Evolutionary conservation across 2,888 invertebrate genomes (phyloP).

Genomic region (Malthinus seriepunctatus): DNA sequence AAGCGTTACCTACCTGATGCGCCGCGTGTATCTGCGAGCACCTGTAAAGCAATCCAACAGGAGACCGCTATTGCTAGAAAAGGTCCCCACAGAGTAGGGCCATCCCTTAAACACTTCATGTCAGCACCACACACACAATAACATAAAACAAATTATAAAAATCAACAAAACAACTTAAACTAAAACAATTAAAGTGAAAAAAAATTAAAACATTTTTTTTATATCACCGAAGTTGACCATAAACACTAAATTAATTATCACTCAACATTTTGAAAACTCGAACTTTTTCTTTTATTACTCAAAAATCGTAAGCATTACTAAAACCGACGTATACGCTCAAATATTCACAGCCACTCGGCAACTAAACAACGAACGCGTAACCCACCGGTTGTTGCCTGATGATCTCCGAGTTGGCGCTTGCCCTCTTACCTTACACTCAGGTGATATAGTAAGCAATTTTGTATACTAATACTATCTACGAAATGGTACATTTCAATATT

Average conservation of each 20-base stretch:
- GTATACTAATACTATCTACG: conserved; percentile 2
- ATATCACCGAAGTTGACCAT: neutral
- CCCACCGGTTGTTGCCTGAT: conserved; percentile 26
- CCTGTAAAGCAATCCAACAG: conserved; percentile 42
- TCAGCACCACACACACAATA: conserved; percentile 36
- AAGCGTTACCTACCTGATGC: conserved; percentile 32
- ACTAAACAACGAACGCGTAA: conserved; percentile 31
- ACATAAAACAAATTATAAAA: conserved; percentile 16
- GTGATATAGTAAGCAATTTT: conserved; percentile 24
- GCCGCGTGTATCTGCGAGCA: conserved; percentile 42
- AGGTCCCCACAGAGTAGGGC: conserved; percentile 40
- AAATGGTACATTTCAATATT: too few relatives aligned
- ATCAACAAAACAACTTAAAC: neutral
- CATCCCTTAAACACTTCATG: conserved; percentile 45
- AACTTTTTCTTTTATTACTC: too few relatives aligned
- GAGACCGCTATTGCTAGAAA: conserved; percentile 37
- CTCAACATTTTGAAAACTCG: neutral
- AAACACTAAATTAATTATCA: neutral
- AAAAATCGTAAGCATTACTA: too few relatives aligned
- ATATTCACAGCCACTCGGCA: conserved; percentile 35
- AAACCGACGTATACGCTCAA: conserved; percentile 8
- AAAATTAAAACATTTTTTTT: conserved; percentile 6
- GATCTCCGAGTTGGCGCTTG: conserved; percentile 39
- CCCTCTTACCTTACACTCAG: conserved; percentile 33
- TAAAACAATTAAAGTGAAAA: neutral